Evolutionary conservation across 2,113 vertebrate species (phyloP).

Genomic region (Cricetomys ansorgei): DNA sequence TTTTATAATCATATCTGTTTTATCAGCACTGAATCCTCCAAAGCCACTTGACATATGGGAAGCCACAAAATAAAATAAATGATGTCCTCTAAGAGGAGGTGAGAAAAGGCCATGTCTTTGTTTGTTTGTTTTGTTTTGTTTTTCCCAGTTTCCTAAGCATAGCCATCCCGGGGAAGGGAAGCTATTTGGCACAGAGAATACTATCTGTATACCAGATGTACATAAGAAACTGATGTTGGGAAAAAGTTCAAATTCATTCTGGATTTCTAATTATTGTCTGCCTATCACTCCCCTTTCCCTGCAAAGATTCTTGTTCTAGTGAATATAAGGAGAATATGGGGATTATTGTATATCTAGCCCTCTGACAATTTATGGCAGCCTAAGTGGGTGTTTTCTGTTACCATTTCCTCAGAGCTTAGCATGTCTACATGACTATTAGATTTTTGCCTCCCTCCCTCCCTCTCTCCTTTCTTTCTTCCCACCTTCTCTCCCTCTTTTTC

Average conservation of each 20-base stretch:
- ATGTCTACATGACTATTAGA: background rate
- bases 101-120: background rate
- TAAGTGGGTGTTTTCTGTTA: background rate
- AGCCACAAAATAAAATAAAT: background rate
- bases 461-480: too few species aligned
- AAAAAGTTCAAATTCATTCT: background rate
- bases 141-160: background rate
- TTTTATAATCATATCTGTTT: conserved; percentile 26
- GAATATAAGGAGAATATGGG: background rate
- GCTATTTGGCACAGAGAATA: background rate
- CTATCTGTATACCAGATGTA: background rate
- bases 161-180: background rate
- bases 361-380: background rate
- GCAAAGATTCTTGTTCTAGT: background rate
- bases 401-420: background rate
- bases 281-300: background rate
- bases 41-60: background rate
- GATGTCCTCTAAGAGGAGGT: background rate
- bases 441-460: too few species aligned
- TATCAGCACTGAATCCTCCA: background rate
- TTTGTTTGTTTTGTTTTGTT: background rate
- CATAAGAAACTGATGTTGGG: background rate
- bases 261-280: background rate
- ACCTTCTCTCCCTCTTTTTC: too few species aligned
- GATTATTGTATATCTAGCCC: background rate